Conservation (phyloP, 2,113 vertebrate species). For the Ivindomyrus marchei region DNA sequence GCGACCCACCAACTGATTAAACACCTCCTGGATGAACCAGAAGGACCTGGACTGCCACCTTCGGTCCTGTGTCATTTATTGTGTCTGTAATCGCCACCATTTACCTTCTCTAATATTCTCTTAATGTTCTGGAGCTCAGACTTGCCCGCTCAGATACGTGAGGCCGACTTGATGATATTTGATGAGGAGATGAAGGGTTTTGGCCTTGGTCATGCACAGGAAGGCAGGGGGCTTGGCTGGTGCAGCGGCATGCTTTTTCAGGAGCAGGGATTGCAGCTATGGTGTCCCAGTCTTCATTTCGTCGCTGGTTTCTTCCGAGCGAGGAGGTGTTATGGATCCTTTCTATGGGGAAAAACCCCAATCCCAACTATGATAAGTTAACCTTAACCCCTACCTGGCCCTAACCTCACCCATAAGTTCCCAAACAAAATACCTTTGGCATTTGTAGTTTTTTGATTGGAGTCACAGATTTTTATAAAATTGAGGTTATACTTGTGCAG, state of each 20-base stretch:
- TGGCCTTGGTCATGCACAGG: not conserved
- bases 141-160: not conserved
- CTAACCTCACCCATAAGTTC: not conserved
- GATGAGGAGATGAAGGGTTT: not conserved
- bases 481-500: not conserved
- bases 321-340: constrained; percentile 58
- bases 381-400: not conserved
- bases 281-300: not conserved
- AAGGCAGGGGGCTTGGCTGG: not conserved
- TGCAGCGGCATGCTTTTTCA: not conserved
- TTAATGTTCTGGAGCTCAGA: not conserved
- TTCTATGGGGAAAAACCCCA: not conserved
- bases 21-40: not conserved
- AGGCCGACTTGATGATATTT: not conserved
- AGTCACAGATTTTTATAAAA: not conserved
- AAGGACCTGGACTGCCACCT: not conserved
- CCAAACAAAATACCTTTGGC: not conserved
- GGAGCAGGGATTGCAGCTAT: not conserved
- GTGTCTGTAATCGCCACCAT: not conserved
- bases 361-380: not conserved
- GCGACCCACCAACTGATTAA: not conserved
- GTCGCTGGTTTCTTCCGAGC: constrained; percentile 37
- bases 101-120: not conserved
- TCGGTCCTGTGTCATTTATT: not conserved
- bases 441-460: not conserved